phyloP scores from a whole-genome alignment of 2,888 invertebrate genomes.

The Acrocera orbiculus region DNA sequence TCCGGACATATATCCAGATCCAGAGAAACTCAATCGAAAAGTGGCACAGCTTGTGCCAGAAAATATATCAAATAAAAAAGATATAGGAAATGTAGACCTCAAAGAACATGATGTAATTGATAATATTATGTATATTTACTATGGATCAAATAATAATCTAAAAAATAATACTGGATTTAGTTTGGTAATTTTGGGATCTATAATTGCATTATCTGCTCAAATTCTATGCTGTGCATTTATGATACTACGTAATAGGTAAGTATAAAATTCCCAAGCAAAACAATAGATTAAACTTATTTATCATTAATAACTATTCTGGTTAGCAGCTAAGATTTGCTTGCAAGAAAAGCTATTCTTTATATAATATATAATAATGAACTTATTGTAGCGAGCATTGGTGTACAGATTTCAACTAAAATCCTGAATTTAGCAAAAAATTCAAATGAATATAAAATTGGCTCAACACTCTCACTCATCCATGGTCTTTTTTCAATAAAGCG shows the following conservation, averaged over 20 bases:
- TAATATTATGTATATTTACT: slow-evolving; percentile 54
- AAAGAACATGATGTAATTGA: slow-evolving; percentile 54
- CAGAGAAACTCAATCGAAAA: slow-evolving; percentile 13
- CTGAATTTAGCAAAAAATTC: too few species aligned
- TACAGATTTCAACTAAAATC: too few species aligned
- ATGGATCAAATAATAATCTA: slow-evolving; percentile 35
- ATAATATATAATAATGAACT: too few species aligned
- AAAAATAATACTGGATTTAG: slow-evolving; percentile 35
- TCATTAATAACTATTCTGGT: too few species aligned
- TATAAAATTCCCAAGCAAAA: not conserved
- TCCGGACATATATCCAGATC: slow-evolving; percentile 15
- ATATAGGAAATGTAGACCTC: slow-evolving; percentile 29
- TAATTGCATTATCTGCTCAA: slow-evolving; percentile 34
- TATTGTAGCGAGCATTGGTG: too few species aligned
- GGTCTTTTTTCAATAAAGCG: too few species aligned
- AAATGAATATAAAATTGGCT: too few species aligned
- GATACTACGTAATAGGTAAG: slow-evolving; percentile 12
- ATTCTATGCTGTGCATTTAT: slow-evolving; percentile 32
- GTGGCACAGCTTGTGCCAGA: too few species aligned
- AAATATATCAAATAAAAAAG: slow-evolving; percentile 5
- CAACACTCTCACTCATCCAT: too few species aligned
- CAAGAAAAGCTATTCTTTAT: too few species aligned
- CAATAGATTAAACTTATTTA: too few species aligned
- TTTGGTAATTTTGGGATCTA: slow-evolving; percentile 33
- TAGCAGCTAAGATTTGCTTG: too few species aligned